Conservation (phyloP, 53 echinoderm and acorn worm species). For the Astropecten irregularis region DNA sequence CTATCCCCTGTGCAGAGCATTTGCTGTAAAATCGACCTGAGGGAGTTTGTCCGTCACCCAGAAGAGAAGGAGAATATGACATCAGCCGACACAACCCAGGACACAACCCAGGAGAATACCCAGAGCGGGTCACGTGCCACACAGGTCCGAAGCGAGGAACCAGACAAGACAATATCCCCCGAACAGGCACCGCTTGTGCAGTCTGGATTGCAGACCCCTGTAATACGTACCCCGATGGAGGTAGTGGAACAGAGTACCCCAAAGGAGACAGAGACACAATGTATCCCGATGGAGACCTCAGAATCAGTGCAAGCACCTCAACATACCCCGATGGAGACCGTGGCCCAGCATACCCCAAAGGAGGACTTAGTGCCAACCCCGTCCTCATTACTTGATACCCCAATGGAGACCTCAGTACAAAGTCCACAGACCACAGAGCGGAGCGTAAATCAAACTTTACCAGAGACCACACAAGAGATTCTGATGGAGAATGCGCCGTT, state of each 20-base stretch:
- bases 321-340: too few relatives aligned
- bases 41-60: constrained; percentile 31
- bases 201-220: too few relatives aligned
- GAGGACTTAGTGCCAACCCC: too few relatives aligned
- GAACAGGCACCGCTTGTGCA: too few relatives aligned
- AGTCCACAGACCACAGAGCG: not conserved
- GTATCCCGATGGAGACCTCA: too few relatives aligned
- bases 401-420: too few relatives aligned
- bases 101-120: not conserved
- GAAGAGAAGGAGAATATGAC: not conserved
- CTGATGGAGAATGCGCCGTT: not conserved
- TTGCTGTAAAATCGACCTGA: constrained; percentile 60
- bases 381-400: too few relatives aligned
- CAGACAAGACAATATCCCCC: not conserved
- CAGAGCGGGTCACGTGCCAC: not conserved
- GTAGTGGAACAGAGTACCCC: too few relatives aligned
- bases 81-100: not conserved
- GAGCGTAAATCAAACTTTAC: not conserved
- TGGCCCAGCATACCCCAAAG: too few relatives aligned
- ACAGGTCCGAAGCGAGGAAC: not conserved
- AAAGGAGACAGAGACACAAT: too few relatives aligned
- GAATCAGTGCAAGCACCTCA: too few relatives aligned
- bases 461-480: not conserved
- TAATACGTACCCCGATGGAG: too few relatives aligned
- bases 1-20: constrained; percentile 47